Evolutionary conservation across 1,140 invertebrate genomes (phyloP).

Genomic region (Trinorchestia longiramus): DNA sequence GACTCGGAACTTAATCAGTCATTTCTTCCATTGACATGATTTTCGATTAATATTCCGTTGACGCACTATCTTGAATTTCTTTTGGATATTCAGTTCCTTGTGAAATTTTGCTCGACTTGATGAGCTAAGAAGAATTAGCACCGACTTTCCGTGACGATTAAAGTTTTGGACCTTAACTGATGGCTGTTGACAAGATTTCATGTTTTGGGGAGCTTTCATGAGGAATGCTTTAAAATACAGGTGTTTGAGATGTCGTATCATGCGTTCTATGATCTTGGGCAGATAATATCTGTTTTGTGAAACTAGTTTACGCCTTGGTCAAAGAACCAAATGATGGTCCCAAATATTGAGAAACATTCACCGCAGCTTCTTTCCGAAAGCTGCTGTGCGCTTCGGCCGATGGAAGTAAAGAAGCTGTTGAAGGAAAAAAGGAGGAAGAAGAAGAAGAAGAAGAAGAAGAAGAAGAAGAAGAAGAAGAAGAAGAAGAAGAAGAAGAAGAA

Average conservation of each 20-base stretch:
- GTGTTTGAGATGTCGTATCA: not conserved
- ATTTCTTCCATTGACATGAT: not conserved
- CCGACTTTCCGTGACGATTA: not conserved
- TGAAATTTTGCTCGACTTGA: not conserved
- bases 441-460: not conserved
- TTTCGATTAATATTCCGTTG: not conserved
- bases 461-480: no score
- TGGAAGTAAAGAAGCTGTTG: not conserved
- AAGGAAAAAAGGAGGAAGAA: not conserved
- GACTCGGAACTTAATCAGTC: not conserved
- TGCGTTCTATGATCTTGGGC: not conserved
- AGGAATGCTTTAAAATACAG: not conserved
- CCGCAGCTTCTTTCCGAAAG: not conserved
- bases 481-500: no score
- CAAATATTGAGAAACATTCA: not conserved
- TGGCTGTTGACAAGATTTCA: not conserved
- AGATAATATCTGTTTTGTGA: not conserved
- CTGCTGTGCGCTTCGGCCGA: not conserved
- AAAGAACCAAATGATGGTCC: not conserved
- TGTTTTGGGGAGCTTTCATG: not conserved
- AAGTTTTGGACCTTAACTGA: not conserved
- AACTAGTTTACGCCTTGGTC: not conserved
- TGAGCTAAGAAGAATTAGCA: not conserved
- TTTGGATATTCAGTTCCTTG: not conserved
- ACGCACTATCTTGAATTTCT: not conserved